phyloP scores from a whole-genome alignment of 2,113 vertebrate genomes.

The Odobenus rosmarus region DNA sequence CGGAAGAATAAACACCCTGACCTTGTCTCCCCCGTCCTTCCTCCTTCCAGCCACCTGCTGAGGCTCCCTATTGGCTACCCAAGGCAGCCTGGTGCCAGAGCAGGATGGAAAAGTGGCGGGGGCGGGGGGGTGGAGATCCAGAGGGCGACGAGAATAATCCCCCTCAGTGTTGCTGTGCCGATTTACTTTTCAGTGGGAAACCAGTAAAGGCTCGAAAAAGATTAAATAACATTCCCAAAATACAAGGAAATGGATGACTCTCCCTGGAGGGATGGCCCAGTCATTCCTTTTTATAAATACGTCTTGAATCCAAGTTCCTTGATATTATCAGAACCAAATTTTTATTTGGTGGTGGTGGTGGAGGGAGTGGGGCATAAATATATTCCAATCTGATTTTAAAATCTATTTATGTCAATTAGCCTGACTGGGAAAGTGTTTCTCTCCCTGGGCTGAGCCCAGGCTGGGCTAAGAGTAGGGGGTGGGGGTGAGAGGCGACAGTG shows the following conservation, averaged over 20 bases:
- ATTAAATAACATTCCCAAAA: background rate
- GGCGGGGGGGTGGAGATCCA: background rate
- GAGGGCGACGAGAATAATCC: background rate
- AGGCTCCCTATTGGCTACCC: background rate
- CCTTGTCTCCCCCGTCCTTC: background rate
- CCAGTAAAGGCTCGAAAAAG: background rate
- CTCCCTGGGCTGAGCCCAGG: background rate
- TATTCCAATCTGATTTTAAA: background rate
- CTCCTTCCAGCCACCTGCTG: background rate
- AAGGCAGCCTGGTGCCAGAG: background rate
- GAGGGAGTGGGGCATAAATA: background rate
- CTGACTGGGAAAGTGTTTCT: background rate
- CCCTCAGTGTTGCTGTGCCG: background rate
- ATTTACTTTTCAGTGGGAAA: background rate
- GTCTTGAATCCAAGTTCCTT: slow-evolving; percentile 32
- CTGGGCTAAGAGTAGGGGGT: background rate
- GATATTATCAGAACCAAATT: background rate
- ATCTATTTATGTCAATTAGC: background rate
- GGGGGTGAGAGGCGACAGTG: background rate
- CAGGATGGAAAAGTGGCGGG: background rate
- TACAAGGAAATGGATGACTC: slow-evolving; percentile 58
- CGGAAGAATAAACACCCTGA: background rate
- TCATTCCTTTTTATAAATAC: slow-evolving; percentile 31
- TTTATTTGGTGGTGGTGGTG: background rate
- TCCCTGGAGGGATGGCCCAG: background rate